Evolutionary conservation across 2,113 vertebrate genomes (phyloP).

Genomic region (Psettodes erumei): DNA sequence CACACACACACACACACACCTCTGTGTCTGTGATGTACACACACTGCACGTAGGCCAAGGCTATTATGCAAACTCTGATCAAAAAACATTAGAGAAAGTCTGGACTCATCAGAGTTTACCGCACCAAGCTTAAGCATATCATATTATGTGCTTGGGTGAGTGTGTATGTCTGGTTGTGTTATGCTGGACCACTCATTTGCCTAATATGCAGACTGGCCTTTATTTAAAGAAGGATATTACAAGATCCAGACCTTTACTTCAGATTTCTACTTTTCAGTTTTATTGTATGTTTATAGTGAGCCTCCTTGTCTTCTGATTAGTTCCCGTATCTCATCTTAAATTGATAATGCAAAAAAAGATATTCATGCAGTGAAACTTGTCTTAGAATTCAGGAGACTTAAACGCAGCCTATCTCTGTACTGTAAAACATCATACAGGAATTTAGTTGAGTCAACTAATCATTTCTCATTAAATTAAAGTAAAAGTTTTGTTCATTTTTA

Average conservation of each 20-base stretch:
- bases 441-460: no score
- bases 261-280: neutral
- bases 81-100: constrained; percentile 21
- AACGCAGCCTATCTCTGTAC: no score
- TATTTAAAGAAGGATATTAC: neutral
- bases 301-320: neutral
- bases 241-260: neutral
- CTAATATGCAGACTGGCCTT: neutral
- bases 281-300: neutral
- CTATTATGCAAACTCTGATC: constrained; percentile 16
- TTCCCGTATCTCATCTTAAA: neutral
- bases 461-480: no score
- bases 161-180: neutral
- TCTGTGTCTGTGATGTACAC: neutral
- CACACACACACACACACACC: constrained; percentile 6
- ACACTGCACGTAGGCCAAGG: neutral
- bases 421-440: no score
- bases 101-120: neutral
- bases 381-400: no score
- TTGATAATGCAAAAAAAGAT: neutral
- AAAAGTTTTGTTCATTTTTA: no score
- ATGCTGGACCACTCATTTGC: neutral
- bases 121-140: neutral
- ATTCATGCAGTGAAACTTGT: no score
- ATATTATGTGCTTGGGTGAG: neutral